These are phyloP conservation scores for Heliconius hortense DNA, from an alignment of 2,888 invertebrate species.

Conservation along the genomic window DNA sequence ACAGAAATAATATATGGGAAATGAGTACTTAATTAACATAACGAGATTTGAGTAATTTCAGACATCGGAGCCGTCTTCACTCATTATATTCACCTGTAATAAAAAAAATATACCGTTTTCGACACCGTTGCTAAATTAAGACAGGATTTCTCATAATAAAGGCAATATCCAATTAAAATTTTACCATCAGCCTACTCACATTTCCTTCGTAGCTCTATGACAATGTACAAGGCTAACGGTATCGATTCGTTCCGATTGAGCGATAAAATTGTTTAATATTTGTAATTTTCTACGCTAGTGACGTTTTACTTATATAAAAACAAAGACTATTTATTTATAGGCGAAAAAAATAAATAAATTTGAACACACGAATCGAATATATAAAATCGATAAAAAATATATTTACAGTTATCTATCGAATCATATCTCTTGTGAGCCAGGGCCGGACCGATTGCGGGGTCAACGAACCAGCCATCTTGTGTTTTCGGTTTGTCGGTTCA, in stretches of 20 bases:
- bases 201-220: slow-evolving; percentile 29
- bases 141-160: slow-evolving; percentile 44
- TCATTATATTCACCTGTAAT: slow-evolving; percentile 31
- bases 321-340: slow-evolving; percentile 39
- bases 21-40: slow-evolving; percentile 36
- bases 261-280: slow-evolving; percentile 29
- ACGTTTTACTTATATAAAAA: slow-evolving; percentile 30
- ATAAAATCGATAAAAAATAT: slow-evolving; percentile 73
- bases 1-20: slow-evolving; percentile 33
- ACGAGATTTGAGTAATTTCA: slow-evolving; percentile 38
- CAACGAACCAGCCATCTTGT: slow-evolving; percentile 58
- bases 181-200: slow-evolving; percentile 38
- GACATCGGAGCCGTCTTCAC: slow-evolving; percentile 42
- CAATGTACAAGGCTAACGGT: slow-evolving; percentile 36
- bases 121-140: slow-evolving; percentile 47
- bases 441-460: slow-evolving; percentile 58
- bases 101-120: slow-evolving; percentile 51
- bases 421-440: slow-evolving; percentile 70
- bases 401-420: slow-evolving; percentile 79
- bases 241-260: slow-evolving; percentile 33
- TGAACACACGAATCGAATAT: slow-evolving; percentile 64
- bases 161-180: slow-evolving; percentile 39
- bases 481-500: slow-evolving; percentile 61
- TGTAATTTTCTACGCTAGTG: slow-evolving; percentile 20
- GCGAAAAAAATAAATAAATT: slow-evolving; percentile 45